These are phyloP conservation scores for Ceyx melanurus DNA, from an alignment of 2,113 vertebrate species.

Conservation along the genomic window DNA sequence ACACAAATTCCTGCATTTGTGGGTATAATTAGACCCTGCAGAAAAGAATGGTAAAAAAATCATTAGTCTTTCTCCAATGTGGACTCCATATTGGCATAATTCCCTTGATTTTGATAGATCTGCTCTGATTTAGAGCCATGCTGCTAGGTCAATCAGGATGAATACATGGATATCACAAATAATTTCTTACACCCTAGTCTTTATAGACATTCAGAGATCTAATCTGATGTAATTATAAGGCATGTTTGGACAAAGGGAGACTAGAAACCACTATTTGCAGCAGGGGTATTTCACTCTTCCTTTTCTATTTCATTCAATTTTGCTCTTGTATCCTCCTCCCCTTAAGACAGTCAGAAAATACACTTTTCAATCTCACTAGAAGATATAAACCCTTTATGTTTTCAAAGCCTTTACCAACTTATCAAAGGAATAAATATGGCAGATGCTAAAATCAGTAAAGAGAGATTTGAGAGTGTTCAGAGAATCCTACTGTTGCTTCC, in stretches of 20 bases:
- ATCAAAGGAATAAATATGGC: neutral
- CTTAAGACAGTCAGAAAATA: neutral
- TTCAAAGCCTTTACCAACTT: neutral
- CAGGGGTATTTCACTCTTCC: neutral
- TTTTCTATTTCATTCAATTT: neutral
- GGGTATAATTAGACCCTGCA: neutral
- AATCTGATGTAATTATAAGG: neutral
- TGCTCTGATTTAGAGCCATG: neutral
- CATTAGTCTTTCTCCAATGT: neutral
- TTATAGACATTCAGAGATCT: neutral
- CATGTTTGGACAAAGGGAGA: neutral
- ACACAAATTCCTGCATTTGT: neutral
- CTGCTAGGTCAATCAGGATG: neutral
- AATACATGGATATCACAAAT: neutral
- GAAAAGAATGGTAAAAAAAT: neutral
- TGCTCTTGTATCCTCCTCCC: neutral
- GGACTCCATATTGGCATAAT: neutral
- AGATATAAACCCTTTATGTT: neutral
- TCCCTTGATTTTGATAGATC: neutral
- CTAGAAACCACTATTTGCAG: neutral
- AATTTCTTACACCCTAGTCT: neutral
- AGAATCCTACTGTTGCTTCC: constrained; percentile 67
- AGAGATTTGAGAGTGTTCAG: neutral
- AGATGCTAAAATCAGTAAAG: neutral
- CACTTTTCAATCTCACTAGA: neutral